Evolutionary conservation across 2,888 invertebrate species (phyloP).

Genomic region (Pheosia tremula): DNA sequence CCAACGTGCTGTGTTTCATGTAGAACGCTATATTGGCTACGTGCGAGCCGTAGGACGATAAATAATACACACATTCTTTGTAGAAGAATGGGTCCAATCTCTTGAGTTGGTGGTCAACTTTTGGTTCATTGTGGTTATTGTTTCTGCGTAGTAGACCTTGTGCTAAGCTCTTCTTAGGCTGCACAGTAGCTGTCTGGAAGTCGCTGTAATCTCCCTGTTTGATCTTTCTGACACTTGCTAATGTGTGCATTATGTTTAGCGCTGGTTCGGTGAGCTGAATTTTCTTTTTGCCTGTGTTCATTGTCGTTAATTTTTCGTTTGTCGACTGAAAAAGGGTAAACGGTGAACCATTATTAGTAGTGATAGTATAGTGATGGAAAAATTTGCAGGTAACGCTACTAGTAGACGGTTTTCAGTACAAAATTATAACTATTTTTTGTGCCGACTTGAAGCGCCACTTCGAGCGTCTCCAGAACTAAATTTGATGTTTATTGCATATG

Average conservation of each 20-base stretch:
- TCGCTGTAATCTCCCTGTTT: constrained; percentile 83
- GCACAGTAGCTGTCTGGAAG: constrained; percentile 69
- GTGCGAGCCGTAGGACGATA: constrained; percentile 91
- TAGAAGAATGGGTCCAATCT: constrained; percentile 85
- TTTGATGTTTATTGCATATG: no score
- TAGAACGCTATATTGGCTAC: constrained; percentile 90
- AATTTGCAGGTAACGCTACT: no score
- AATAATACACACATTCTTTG: constrained; percentile 92
- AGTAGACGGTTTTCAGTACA: no score
- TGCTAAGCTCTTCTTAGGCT: constrained; percentile 68
- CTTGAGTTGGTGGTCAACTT: constrained; percentile 61
- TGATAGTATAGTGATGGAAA: not conserved
- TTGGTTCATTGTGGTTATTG: constrained; percentile 64
- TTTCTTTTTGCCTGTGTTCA: constrained; percentile 76
- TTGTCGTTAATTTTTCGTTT: constrained; percentile 71
- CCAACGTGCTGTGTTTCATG: constrained; percentile 88
- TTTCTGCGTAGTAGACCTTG: constrained; percentile 75
- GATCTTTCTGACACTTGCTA: constrained; percentile 84
- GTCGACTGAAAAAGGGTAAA: constrained; percentile 55
- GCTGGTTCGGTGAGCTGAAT: constrained; percentile 83
- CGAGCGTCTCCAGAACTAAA: no score
- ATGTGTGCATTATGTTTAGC: constrained; percentile 84
- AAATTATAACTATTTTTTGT: no score
- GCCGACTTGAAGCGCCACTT: no score
- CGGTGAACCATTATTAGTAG: not conserved